Evolutionary conservation across 2,113 vertebrate species (phyloP).

Genomic region (Nymphicus hollandicus): DNA sequence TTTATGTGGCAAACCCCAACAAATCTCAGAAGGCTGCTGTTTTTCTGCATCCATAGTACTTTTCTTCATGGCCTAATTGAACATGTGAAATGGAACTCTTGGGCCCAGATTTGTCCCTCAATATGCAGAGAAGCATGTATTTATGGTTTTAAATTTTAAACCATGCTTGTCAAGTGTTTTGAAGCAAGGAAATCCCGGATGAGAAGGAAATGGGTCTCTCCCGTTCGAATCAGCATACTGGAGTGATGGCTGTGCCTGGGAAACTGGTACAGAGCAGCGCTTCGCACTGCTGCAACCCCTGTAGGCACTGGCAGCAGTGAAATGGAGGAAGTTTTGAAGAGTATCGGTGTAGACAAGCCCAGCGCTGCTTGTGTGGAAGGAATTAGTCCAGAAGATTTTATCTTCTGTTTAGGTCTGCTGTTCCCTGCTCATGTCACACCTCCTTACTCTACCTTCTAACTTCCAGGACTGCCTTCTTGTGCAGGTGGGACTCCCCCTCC

Average conservation of each 20-base stretch:
- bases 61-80: not conserved
- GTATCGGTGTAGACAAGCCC: not conserved
- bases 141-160: not conserved
- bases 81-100: not conserved
- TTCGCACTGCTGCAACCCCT: not conserved
- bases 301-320: not conserved
- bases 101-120: not conserved
- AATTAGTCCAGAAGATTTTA: slow-evolving; percentile 34
- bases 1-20: not conserved
- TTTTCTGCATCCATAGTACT: not conserved
- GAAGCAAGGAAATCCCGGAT: not conserved
- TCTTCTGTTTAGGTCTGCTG: not conserved
- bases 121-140: rapidly evolving
- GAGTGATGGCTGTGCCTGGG: not conserved
- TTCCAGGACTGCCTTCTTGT: not conserved
- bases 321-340: not conserved
- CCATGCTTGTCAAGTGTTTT: not conserved
- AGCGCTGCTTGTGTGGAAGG: not conserved
- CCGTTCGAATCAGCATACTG: rapidly evolving
- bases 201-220: not conserved
- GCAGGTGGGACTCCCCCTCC: not conserved
- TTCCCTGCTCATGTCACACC: not conserved
- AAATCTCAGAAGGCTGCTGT: not conserved
- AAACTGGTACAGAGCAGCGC: not conserved
- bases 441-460: not conserved